Evolutionary conservation across 2,888 invertebrate genomes (phyloP).

Genomic region (Torymus texanus): DNA sequence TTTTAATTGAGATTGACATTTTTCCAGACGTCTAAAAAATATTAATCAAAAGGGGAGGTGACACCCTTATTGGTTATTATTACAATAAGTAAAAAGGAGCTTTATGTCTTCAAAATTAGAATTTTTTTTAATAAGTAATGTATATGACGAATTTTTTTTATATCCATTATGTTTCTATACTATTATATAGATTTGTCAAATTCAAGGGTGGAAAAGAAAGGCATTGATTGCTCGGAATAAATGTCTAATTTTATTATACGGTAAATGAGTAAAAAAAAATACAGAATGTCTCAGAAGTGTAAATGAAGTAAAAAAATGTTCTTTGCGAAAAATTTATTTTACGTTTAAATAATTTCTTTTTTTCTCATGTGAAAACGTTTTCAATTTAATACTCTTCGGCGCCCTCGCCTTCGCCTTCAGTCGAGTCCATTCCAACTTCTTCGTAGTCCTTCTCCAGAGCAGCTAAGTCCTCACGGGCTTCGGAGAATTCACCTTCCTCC

Average conservation of each 20-base stretch:
- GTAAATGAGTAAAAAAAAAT: conserved; percentile 53
- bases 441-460: conserved; percentile 84
- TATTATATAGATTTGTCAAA: too few relatives aligned
- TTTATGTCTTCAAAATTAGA: too few relatives aligned
- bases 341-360: conserved; percentile 30
- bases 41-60: too few relatives aligned
- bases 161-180: too few relatives aligned
- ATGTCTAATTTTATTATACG: conserved; percentile 47
- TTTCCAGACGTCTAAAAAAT: too few relatives aligned
- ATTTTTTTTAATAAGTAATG: too few relatives aligned
- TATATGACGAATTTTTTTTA: too few relatives aligned
- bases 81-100: too few relatives aligned
- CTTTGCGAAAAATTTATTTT: conserved; percentile 53
- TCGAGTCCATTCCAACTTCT: conserved; percentile 81
- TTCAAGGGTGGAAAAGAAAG: background rate
- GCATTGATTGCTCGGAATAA: conserved; percentile 43
- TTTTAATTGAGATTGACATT: too few relatives aligned
- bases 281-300: conserved; percentile 51
- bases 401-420: conserved; percentile 75
- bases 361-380: conserved; percentile 25
- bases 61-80: too few relatives aligned
- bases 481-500: conserved; percentile 89
- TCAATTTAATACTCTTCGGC: conserved; percentile 64
- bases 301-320: conserved; percentile 54
- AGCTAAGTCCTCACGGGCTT: conserved; percentile 87